phyloP scores from a whole-genome alignment of 1,140 invertebrate species.

The Pomacea maculata region DNA sequence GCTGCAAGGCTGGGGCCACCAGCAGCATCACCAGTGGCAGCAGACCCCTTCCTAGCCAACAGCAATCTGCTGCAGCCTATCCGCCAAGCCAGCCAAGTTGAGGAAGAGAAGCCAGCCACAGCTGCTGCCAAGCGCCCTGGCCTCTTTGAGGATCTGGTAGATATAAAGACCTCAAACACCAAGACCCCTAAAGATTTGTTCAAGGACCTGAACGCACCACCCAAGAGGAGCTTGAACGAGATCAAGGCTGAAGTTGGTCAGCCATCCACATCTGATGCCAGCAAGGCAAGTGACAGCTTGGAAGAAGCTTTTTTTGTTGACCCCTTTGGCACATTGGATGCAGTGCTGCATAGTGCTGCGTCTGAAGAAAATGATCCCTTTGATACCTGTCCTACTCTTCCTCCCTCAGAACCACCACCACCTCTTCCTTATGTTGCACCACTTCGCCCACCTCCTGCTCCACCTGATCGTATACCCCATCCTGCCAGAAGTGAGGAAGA shows the following conservation, averaged over 20 bases:
- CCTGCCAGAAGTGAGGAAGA: slow-evolving; percentile 3
- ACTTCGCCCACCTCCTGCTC: slow-evolving; percentile 26
- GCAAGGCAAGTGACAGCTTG: slow-evolving; percentile 43
- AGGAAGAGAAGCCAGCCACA: slow-evolving; percentile 18
- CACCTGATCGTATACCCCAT: slow-evolving; percentile 18
- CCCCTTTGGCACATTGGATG: slow-evolving; percentile 6
- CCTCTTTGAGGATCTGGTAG: slow-evolving; percentile 51
- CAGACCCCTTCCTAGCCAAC: slow-evolving; percentile 13
- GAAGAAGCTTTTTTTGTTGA: slow-evolving; percentile 10
- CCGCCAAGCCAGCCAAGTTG: slow-evolving; percentile 20
- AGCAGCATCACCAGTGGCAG: not conserved
- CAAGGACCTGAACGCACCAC: slow-evolving; percentile 35
- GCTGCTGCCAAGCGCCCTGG: slow-evolving; percentile 24
- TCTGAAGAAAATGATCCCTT: slow-evolving; percentile 41
- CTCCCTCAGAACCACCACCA: slow-evolving; percentile 52
- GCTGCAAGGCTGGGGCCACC: not conserved
- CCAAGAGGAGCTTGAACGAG: slow-evolving; percentile 54
- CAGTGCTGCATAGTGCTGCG: slow-evolving; percentile 10
- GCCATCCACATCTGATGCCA: slow-evolving; percentile 13
- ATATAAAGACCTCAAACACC: slow-evolving; percentile 39
- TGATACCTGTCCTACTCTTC: slow-evolving; percentile 36
- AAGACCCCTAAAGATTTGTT: slow-evolving; percentile 54
- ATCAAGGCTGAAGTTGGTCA: slow-evolving; percentile 23
- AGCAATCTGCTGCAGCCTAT: slow-evolving; percentile 26
- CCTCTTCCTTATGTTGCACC: slow-evolving; percentile 39